Conservation (phyloP, 2,113 vertebrate genomes). For the Antennarius striatus region DNA sequence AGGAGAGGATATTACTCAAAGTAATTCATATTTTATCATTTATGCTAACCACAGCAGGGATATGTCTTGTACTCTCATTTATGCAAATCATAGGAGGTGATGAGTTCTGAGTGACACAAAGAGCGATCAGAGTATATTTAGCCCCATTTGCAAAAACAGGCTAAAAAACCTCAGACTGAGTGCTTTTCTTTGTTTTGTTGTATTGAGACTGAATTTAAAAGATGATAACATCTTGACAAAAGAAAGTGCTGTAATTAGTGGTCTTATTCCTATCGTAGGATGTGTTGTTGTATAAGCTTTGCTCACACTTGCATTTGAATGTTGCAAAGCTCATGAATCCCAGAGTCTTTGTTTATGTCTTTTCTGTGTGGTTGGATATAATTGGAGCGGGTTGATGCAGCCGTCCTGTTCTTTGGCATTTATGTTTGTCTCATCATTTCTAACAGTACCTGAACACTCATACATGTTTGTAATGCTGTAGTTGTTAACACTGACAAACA, state of each 20-base stretch:
- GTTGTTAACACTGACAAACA: too few relatives aligned
- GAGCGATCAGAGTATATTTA: constrained; percentile 30
- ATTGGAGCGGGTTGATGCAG: not conserved
- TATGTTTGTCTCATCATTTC: not conserved
- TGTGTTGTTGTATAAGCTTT: too few relatives aligned
- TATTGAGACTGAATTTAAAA: too few relatives aligned
- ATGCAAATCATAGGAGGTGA: constrained; percentile 55
- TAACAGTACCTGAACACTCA: not conserved
- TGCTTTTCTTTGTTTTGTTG: too few relatives aligned
- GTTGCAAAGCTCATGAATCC: not conserved
- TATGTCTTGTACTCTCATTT: constrained; percentile 48
- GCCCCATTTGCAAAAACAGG: constrained; percentile 18
- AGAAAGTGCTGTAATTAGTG: too few relatives aligned
- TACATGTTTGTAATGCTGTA: not conserved
- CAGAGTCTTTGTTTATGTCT: not conserved
- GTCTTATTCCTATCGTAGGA: too few relatives aligned
- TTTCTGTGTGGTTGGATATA: not conserved
- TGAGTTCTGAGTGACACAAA: constrained; percentile 15
- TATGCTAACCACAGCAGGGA: constrained; percentile 50
- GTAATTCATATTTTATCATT: constrained; percentile 42
- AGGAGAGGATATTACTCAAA: not conserved
- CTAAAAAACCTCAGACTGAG: too few relatives aligned
- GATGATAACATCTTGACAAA: too few relatives aligned
- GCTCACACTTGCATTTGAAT: not conserved
- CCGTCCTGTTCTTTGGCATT: not conserved